A percentile compares a stretch with the other conserved stretches of the same genome.
phyloP scores from a whole-genome alignment of 2,888 invertebrate genomes.

The Spisula subtruncata region DNA sequence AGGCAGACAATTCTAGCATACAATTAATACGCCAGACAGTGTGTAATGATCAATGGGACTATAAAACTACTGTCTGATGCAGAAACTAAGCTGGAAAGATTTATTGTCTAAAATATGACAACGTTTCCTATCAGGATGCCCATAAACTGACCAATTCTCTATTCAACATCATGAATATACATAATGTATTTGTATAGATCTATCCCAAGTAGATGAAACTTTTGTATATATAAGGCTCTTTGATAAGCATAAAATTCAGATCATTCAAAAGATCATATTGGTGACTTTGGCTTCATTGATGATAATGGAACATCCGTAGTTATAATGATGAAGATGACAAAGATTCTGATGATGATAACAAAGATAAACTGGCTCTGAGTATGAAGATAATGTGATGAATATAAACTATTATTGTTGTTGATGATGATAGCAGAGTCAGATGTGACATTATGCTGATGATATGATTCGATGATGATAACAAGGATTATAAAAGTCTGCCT shows the following conservation, averaged over 20 bases:
- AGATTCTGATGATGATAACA: background rate
- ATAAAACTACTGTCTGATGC: conserved; percentile 1
- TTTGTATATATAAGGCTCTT: too few relatives aligned
- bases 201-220: background rate
- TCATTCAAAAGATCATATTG: background rate
- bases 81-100: background rate
- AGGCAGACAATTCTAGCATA: background rate
- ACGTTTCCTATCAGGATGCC: too few relatives aligned
- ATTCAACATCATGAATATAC: background rate
- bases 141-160: background rate
- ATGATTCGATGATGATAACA: too few relatives aligned
- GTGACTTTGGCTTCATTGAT: background rate
- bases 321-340: background rate
- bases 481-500: too few relatives aligned
- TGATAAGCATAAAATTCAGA: background rate
- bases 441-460: too few relatives aligned
- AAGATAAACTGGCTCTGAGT: too few relatives aligned
- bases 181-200: background rate
- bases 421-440: too few relatives aligned
- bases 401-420: too few relatives aligned
- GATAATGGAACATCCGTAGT: background rate
- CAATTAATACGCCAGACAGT: conserved; percentile 11
- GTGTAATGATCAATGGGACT: background rate
- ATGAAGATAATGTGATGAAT: too few relatives aligned
- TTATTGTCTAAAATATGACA: conserved; percentile 18